Percentiles rank a stretch among this genome's conserved stretches.
phyloP scores from a whole-genome alignment of 1,140 invertebrate species.

The Coelopa frigida region DNA sequence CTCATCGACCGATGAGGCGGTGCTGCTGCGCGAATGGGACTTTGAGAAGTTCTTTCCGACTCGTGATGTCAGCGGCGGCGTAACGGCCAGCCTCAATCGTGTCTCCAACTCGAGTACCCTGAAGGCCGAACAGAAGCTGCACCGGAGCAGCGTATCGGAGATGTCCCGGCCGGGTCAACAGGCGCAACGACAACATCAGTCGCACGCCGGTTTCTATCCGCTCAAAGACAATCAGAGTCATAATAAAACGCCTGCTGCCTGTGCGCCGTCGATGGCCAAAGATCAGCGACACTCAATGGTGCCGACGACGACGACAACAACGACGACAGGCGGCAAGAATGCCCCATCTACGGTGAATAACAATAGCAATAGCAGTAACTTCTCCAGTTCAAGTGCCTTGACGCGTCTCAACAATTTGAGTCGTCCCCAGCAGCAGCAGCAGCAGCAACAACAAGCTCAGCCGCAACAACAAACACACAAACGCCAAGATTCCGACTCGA shows the following conservation, averaged over 20 bases:
- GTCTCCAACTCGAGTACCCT: slow-evolving; percentile 33
- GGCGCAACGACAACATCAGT: slow-evolving; percentile 13
- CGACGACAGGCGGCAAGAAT: neutral
- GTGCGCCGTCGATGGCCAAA: too few species aligned
- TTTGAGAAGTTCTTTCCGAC: slow-evolving; percentile 73
- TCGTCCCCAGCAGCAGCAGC: slow-evolving; percentile 2
- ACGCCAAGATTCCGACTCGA: slow-evolving; percentile 60
- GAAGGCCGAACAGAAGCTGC: slow-evolving; percentile 35
- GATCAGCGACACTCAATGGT: slow-evolving; percentile 10
- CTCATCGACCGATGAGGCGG: slow-evolving; percentile 60
- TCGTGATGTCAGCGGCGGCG: slow-evolving; percentile 5
- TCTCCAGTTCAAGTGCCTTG: slow-evolving; percentile 18
- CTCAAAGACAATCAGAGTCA: slow-evolving; percentile 20
- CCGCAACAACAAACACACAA: slow-evolving; percentile 39
- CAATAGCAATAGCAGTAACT: slow-evolving; percentile 6
- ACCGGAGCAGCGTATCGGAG: slow-evolving; percentile 36
- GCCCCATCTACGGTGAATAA: neutral
- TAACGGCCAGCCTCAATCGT: slow-evolving; percentile 23
- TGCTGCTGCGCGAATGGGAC: slow-evolving; percentile 73
- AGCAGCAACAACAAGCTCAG: slow-evolving; percentile 9
- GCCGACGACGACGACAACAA: neutral
- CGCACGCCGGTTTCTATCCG: slow-evolving; percentile 36
- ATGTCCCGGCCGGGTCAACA: neutral
- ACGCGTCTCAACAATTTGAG: neutral
- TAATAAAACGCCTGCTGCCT: neutral